Percentiles rank a stretch among this genome's conserved stretches.
phyloP scores from a whole-genome alignment of 2,113 vertebrate genomes.

The Bettongia penicillata region DNA sequence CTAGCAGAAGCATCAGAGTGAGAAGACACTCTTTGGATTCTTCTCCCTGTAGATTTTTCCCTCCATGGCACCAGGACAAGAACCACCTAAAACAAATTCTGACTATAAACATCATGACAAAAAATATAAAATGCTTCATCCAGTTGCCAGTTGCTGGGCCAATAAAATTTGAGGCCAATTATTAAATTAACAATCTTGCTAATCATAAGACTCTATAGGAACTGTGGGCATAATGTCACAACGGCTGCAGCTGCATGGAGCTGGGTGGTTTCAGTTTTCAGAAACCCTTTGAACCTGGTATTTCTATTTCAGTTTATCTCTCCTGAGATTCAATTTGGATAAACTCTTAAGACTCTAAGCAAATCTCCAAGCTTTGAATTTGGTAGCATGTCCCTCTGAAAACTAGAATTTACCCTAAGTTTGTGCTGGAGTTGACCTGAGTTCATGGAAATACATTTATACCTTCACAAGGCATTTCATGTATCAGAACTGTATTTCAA shows the following conservation, averaged over 20 bases:
- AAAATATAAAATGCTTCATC: neutral
- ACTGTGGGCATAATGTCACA: neutral
- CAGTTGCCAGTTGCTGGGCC: neutral
- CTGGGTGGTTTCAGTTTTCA: constrained; percentile 56
- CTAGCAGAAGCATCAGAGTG: constrained; percentile 60
- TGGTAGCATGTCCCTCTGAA: constrained; percentile 5
- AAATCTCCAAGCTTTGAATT: constrained; percentile 23
- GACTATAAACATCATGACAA: constrained; percentile 30
- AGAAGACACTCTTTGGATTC: constrained; percentile 51
- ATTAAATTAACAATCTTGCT: neutral
- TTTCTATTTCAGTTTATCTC: constrained; percentile 53
- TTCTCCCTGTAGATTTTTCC: constrained; percentile 18
- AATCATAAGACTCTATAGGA: neutral
- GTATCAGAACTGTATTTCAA: neutral
- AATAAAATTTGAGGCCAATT: neutral
- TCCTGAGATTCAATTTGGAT: constrained; percentile 38
- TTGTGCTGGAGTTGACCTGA: neutral
- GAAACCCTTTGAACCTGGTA: constrained; percentile 26
- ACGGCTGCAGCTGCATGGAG: neutral
- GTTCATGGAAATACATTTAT: neutral
- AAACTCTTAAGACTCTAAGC: constrained; percentile 35
- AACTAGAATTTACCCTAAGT: neutral
- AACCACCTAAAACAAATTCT: constrained; percentile 28
- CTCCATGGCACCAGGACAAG: constrained; percentile 11
- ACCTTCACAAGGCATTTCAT: neutral